Percentiles rank a stretch among this genome's conserved stretches.
phyloP scores from a whole-genome alignment of 2,888 invertebrate genomes.

The Orthosia gothica region DNA sequence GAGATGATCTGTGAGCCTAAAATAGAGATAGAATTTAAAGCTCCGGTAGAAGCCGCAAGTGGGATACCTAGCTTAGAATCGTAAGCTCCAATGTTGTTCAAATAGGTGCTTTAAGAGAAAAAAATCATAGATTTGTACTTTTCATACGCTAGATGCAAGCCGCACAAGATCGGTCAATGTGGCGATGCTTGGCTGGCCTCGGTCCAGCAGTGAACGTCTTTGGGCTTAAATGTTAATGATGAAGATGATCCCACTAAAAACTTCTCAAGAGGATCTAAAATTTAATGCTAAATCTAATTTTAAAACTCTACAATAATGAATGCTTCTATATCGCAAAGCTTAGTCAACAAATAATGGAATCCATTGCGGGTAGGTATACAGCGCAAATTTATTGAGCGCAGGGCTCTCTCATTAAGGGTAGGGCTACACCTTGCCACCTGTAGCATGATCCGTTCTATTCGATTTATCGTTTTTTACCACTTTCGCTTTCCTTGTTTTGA shows the following conservation, averaged over 20 bases:
- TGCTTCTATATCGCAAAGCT: conserved; percentile 37
- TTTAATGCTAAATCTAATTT: neutral
- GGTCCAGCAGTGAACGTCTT: too few species aligned
- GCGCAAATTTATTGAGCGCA: conserved; percentile 85
- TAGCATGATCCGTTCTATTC: conserved; percentile 82
- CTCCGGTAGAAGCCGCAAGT: too few species aligned
- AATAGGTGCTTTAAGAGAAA: too few species aligned
- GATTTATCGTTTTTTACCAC: conserved; percentile 78
- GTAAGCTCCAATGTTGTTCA: too few species aligned
- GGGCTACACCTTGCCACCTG: conserved; percentile 85
- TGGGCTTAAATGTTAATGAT: too few species aligned
- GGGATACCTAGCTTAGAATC: too few species aligned
- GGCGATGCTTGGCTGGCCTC: too few species aligned
- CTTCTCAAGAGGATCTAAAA: neutral
- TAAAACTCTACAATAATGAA: conserved; percentile 27
- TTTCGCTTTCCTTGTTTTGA: conserved; percentile 65
- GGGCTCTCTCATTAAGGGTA: conserved; percentile 84
- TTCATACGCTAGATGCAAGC: too few species aligned
- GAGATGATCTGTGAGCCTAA: too few species aligned
- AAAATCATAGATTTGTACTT: too few species aligned
- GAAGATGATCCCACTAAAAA: neutral
- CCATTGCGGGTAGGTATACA: conserved; percentile 77
- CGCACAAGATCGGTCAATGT: too few species aligned
- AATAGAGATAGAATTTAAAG: too few species aligned
- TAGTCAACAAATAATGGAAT: conserved; percentile 70